A percentile compares a stretch with the other conserved stretches of the same genome.
phyloP scores from a whole-genome alignment of 2,888 invertebrate genomes.

The Drepana falcataria region DNA sequence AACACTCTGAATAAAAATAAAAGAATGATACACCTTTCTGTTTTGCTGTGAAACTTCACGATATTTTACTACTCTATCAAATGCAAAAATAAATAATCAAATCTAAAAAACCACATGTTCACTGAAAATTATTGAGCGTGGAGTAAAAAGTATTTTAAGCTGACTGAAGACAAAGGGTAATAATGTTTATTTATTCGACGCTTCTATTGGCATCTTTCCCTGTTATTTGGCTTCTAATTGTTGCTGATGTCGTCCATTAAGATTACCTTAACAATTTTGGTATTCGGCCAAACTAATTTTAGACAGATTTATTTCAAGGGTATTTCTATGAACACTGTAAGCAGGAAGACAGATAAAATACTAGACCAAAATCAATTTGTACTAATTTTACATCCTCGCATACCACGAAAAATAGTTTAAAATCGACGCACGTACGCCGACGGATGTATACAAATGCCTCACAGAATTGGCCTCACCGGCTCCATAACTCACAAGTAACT shows the following conservation, averaged over 20 bases:
- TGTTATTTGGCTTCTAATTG: conserved; percentile 31
- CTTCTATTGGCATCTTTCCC: conserved; percentile 47
- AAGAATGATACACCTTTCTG: background rate
- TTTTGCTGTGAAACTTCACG: background rate
- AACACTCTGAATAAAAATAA: conserved; percentile 35
- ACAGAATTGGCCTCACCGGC: conserved; percentile 44
- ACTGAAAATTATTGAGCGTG: too few relatives aligned
- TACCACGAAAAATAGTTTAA: conserved; percentile 18
- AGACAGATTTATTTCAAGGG: background rate
- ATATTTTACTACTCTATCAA: too few relatives aligned
- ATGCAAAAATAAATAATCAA: too few relatives aligned
- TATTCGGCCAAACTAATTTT: background rate
- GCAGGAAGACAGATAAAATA: too few relatives aligned
- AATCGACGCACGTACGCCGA: conserved; percentile 50
- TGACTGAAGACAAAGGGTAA: conserved; percentile 40
- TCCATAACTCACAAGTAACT: conserved; percentile 56
- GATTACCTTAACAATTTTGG: conserved; percentile 3
- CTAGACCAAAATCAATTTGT: background rate
- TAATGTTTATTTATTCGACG: conserved; percentile 36
- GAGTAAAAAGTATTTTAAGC: conserved; percentile 41
- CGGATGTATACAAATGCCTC: conserved; percentile 70
- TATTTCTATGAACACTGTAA: background rate
- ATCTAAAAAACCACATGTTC: too few relatives aligned
- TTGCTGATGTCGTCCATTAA: conserved; percentile 34
- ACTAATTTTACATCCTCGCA: background rate